Evolutionary conservation across 2,797 vertebrate species (phyloP), one percentile per base, ranked within the genome.

Genomic region (Cossypha caffra): DNA sequence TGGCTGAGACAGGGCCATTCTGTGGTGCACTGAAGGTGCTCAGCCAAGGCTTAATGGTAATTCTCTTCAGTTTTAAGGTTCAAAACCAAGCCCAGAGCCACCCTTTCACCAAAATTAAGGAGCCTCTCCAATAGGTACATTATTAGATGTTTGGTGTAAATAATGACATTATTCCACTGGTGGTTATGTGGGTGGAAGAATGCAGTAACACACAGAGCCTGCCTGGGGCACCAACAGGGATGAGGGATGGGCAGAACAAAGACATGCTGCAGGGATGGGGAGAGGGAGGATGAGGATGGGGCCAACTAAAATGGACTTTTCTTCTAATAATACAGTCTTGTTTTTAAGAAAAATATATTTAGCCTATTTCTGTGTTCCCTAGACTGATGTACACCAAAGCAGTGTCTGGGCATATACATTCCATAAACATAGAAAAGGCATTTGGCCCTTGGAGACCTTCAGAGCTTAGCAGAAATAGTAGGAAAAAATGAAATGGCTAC

Each of bases 201-300:
- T n/a, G 57, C 15, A 15, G 7, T 8, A 5, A 6, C 26, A 10
- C 1, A 9, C 2, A 17, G 28, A 59, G 13, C 16, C 25, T 29
- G 28, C 28, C 35, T 1, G 3, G 16, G 31, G 12, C 17, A 79
- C 24, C 20, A 16, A 5, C 43, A 59, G 4, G 10, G 23, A 40
- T 33, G 54, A 51, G 29, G 14, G 17, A 43, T 51, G 13, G 62
- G 23, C 37, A 52, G 12, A 50, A 5, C 16, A 77, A 26, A 59
- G 26, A 11, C 35, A 45, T 16, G 8, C 13, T 35, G 55, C 9
- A 18, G 54, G 13, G 25, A 19, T 3, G 4, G 20, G 10, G 8
- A 69, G 10, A 69, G 16, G 9, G 23, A 12, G 5, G 12, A 26
- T n/a, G 6, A 57, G 37, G 43, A 69, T 21, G 7, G 23, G 33